Conservation (phyloP, 2,888 invertebrate genomes). For the Rotaria socialis region DNA sequence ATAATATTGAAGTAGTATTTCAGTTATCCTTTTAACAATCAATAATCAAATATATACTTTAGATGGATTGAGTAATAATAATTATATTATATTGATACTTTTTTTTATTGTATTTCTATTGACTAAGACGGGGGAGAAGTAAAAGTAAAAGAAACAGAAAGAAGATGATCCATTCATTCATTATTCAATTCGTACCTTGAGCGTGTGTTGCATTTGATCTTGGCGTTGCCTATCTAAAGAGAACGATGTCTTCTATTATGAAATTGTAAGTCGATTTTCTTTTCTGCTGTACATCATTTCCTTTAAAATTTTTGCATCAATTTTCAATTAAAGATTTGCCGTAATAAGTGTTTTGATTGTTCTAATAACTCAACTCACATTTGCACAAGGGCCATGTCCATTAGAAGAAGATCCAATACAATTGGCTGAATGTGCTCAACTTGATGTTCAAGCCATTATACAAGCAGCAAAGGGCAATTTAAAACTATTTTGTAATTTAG, state of each 20-base stretch:
- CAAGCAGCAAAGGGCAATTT: conserved; percentile 42
- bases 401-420: conserved; percentile 45
- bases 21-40: not conserved
- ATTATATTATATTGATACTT: not conserved
- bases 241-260: not conserved
- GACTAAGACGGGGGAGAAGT: not conserved
- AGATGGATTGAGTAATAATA: conserved; percentile 16
- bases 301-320: no score
- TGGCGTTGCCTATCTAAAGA: not conserved
- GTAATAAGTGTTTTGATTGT: not conserved
- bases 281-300: no score
- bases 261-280: not conserved
- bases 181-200: not conserved
- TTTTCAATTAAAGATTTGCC: not conserved
- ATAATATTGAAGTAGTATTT: not conserved
- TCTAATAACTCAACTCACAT: not conserved
- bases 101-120: not conserved
- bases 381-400: conserved; percentile 27
- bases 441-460: conserved; percentile 45
- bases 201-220: not conserved
- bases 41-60: conserved; percentile 9
- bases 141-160: not conserved
- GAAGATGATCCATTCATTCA: not conserved
- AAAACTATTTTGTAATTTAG: conserved; percentile 43
- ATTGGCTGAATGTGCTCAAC: conserved; percentile 45